Evolutionary conservation across 2,888 invertebrate species (phyloP).

Genomic region (Amphipoea lucens): DNA sequence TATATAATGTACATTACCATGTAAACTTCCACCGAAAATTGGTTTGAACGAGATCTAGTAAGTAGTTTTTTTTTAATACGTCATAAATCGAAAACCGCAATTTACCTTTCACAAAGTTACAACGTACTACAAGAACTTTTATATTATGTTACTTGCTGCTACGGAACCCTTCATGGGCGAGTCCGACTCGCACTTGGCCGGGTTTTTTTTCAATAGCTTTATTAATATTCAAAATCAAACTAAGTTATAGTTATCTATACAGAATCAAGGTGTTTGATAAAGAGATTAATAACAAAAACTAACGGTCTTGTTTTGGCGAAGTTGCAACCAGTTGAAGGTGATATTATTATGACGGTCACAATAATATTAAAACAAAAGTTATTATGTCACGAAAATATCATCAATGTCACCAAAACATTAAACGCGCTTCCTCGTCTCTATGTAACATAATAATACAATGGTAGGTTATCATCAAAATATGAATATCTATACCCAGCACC

Average conservation of each 20-base stretch:
- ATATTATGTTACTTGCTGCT: no score
- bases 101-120: no score
- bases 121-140: no score
- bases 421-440: constrained; percentile 11
- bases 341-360: constrained; percentile 9
- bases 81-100: no score
- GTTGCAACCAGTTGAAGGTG: constrained; percentile 10
- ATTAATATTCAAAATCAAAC: constrained; percentile 1
- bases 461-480: neutral
- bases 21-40: no score
- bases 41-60: no score
- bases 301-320: neutral
- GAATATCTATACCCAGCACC: neutral
- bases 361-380: neutral
- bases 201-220: neutral
- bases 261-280: neutral
- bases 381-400: constrained; percentile 9
- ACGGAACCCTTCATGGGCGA: no score
- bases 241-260: neutral
- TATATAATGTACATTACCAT: no score
- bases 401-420: constrained; percentile 19
- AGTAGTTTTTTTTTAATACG: no score
- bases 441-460: neutral
- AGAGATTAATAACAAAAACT: neutral
- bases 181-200: no score